These are phyloP conservation scores for Nephrotoma flavescens DNA, from an alignment of 2,888 invertebrate species.

Conservation along the genomic window DNA sequence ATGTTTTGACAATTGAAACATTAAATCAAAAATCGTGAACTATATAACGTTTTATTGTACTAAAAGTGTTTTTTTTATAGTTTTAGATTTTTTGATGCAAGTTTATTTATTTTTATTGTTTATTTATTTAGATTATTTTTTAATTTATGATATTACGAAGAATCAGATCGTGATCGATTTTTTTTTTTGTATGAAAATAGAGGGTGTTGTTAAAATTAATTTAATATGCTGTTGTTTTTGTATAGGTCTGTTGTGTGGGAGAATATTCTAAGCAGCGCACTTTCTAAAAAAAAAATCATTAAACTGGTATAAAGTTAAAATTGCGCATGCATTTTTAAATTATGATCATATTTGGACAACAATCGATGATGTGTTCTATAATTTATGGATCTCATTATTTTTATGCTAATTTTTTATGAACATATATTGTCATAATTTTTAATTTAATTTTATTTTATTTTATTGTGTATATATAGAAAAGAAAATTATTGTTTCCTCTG, in stretches of 20 bases:
- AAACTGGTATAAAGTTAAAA: not conserved
- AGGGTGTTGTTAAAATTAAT: not conserved
- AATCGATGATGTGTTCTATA: not conserved
- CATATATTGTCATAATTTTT: not conserved
- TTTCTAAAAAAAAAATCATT: not conserved
- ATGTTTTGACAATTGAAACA: not conserved
- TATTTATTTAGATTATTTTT: not conserved
- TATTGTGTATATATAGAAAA: not conserved
- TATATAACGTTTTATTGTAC: not conserved
- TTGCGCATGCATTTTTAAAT: not conserved
- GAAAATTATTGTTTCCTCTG: not conserved
- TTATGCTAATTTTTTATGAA: not conserved
- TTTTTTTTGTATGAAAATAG: not conserved
- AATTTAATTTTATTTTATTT: not conserved
- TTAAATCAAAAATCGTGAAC: not conserved
- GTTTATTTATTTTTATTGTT: not conserved
- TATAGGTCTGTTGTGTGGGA: not conserved
- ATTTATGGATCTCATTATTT: not conserved
- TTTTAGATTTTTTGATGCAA: not conserved
- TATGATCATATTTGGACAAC: not conserved
- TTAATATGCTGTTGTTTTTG: not conserved
- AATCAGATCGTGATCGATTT: not conserved
- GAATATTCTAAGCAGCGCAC: not conserved
- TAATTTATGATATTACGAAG: not conserved
- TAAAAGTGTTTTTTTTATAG: not conserved